These are phyloP conservation scores for Trichogramma dendrolimi DNA, from an alignment of 2,888 invertebrate genomes.

Conservation along the genomic window DNA sequence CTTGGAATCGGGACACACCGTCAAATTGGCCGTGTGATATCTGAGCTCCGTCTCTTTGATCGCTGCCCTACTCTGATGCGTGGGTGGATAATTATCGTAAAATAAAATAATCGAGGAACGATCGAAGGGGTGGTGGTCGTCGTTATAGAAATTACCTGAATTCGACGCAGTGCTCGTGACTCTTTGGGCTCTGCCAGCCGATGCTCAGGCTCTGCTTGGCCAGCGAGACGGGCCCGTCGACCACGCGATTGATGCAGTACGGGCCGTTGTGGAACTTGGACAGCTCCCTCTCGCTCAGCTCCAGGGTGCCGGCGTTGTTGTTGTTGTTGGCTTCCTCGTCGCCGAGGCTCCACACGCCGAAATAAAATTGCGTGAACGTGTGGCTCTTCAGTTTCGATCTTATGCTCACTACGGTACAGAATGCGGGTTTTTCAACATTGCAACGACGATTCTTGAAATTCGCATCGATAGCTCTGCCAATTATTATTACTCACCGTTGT, in stretches of 20 bases:
- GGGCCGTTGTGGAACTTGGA: constrained; percentile 22
- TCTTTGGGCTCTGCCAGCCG: constrained; percentile 25
- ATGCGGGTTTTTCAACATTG: neutral
- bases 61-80: constrained; percentile 2
- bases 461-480: neutral
- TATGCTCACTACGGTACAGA: constrained; percentile 13
- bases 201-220: constrained; percentile 15
- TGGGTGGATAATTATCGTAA: neutral
- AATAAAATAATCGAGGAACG: neutral
- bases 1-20: constrained; percentile 71
- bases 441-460: neutral
- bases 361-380: constrained; percentile 24
- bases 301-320: constrained; percentile 11
- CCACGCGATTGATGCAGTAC: constrained; percentile 20
- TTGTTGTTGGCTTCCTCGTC: constrained; percentile 15
- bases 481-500: constrained; percentile 18
- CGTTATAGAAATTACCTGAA: constrained; percentile 6
- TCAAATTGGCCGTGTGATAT: constrained; percentile 21
- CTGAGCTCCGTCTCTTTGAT: constrained; percentile 23
- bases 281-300: constrained; percentile 16
- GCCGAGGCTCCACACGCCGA: neutral
- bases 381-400: constrained; percentile 10
- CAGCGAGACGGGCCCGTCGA: constrained; percentile 19
- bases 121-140: neutral
- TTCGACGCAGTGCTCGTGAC: constrained; percentile 18